Evolutionary conservation across 2,888 invertebrate genomes (phyloP).

Genomic region (Selenia dentaria): DNA sequence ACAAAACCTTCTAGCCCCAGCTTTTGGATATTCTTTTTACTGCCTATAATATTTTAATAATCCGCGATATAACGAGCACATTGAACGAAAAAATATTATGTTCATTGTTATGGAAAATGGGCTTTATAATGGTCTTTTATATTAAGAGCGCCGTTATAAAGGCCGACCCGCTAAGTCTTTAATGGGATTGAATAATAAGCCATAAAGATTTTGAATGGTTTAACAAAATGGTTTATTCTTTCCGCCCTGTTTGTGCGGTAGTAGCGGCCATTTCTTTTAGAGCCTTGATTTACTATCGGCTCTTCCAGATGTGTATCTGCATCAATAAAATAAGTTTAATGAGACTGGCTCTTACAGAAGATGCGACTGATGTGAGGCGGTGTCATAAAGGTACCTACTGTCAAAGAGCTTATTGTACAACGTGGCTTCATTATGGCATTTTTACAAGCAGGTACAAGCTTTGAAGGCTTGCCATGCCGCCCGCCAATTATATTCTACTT

Average conservation of each 20-base stretch:
- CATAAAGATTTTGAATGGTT: slow-evolving; percentile 77
- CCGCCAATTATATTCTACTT: slow-evolving; percentile 83
- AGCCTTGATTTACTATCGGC: slow-evolving; percentile 70
- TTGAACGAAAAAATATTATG: slow-evolving; percentile 65
- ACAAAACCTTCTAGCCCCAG: slow-evolving; percentile 31
- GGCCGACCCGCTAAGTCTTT: slow-evolving; percentile 72
- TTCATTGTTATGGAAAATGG: slow-evolving; percentile 77
- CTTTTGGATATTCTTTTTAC: slow-evolving; percentile 51
- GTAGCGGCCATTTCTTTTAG: slow-evolving; percentile 61
- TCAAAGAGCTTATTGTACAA: slow-evolving; percentile 82
- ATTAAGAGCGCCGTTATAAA: slow-evolving; percentile 70
- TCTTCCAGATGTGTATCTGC: slow-evolving; percentile 68
- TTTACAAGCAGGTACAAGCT: slow-evolving; percentile 81
- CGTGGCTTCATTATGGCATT: slow-evolving; percentile 80
- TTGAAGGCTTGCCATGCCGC: slow-evolving; percentile 74
- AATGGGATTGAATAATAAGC: slow-evolving; percentile 80
- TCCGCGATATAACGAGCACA: slow-evolving; percentile 61
- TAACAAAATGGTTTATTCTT: slow-evolving; percentile 74
- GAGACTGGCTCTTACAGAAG: slow-evolving; percentile 63
- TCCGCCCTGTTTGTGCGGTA: slow-evolving; percentile 60
- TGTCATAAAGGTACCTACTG: slow-evolving; percentile 81
- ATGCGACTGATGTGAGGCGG: slow-evolving; percentile 63
- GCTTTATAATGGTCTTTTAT: slow-evolving; percentile 74
- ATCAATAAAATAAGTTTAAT: slow-evolving; percentile 82
- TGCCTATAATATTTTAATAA: slow-evolving; percentile 67